Conservation (phyloP, 2,797 vertebrate genomes). For the Aotus griseimembra region DNA sequence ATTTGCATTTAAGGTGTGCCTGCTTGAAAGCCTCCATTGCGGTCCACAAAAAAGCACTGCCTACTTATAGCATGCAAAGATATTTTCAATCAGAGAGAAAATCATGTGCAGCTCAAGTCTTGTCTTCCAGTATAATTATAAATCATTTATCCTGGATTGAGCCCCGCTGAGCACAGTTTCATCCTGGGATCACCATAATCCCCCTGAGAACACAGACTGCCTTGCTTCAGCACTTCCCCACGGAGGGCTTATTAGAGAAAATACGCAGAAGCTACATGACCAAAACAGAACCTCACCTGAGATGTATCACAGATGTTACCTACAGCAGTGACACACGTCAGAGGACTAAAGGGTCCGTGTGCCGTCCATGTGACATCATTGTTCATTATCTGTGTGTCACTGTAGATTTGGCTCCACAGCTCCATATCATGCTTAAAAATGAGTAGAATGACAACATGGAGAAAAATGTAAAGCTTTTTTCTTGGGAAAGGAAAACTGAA, state of each 20-base stretch:
- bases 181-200: constrained; percentile 16
- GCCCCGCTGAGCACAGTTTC: constrained; percentile 43
- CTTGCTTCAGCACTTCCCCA: constrained; percentile 13
- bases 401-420: background rate
- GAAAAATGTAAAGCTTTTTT: background rate
- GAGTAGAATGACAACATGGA: background rate
- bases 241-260: constrained; percentile 54
- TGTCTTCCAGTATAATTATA: constrained; percentile 39
- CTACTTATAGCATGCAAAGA: background rate
- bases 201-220: constrained; percentile 37
- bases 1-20: background rate
- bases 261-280: constrained; percentile 3
- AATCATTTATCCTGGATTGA: constrained; percentile 65
- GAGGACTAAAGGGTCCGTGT: background rate
- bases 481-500: background rate
- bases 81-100: constrained; percentile 52
- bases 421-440: background rate
- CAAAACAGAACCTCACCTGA: constrained; percentile 42
- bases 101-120: constrained; percentile 14
- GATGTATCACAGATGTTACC: background rate
- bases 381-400: background rate
- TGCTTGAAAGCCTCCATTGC: background rate
- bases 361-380: rapidly evolving
- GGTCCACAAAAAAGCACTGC: background rate
- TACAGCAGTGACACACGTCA: background rate